Percentiles rank a stretch among this genome's conserved stretches.
These are phyloP conservation scores for Ramphastos sulfuratus DNA, from an alignment of 2,113 vertebrate genomes.

Conservation along the genomic window DNA sequence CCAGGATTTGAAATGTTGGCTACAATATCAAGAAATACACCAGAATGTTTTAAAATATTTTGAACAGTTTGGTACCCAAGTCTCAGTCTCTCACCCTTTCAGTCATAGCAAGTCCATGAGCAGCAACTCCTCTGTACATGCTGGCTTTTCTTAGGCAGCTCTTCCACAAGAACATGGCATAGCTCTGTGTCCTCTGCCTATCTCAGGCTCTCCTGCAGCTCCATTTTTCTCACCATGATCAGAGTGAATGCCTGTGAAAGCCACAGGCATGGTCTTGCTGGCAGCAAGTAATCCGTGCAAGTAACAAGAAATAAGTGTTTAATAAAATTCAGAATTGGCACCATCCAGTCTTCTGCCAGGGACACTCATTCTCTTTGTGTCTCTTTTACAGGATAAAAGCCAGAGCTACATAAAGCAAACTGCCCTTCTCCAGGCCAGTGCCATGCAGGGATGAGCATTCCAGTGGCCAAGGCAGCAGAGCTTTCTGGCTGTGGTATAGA, in stretches of 20 bases:
- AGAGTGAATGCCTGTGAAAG: not conserved
- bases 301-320: not conserved
- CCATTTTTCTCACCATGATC: not conserved
- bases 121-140: not conserved
- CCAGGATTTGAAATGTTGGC: not conserved
- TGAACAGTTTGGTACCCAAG: not conserved
- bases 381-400: not conserved
- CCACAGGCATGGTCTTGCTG: accelerated
- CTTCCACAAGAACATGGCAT: not conserved
- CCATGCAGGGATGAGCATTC: not conserved
- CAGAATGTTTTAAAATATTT: not conserved
- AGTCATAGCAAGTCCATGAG: not conserved
- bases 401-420: not conserved
- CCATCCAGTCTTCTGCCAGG: not conserved
- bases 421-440: not conserved
- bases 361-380: not conserved
- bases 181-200: not conserved
- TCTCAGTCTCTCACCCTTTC: not conserved
- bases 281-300: not conserved
- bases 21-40: not conserved
- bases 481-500: not conserved
- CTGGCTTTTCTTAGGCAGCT: not conserved
- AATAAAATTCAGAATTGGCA: not conserved
- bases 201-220: not conserved
- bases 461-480: accelerated